Conservation (phyloP, 2,113 vertebrate genomes). For the Bucco capensis region DNA sequence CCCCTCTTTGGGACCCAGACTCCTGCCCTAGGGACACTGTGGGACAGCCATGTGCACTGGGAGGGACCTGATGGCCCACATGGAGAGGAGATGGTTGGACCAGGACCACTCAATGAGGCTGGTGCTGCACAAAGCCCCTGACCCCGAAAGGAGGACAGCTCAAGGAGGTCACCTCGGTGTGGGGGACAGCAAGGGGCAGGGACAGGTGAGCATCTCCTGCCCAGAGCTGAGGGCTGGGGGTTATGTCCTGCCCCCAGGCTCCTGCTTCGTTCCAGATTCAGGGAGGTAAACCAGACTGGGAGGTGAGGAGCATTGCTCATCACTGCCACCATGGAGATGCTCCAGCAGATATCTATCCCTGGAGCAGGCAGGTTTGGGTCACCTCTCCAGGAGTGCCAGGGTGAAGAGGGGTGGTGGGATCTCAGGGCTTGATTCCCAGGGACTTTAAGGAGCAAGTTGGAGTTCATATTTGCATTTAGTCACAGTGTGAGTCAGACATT, state of each 20-base stretch:
- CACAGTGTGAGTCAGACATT: slow-evolving; percentile 71
- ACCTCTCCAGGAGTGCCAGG: accelerated
- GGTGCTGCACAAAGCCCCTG: background rate
- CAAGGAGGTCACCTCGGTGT: accelerated
- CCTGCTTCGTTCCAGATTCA: accelerated
- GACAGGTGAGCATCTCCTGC: accelerated
- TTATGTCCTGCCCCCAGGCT: background rate
- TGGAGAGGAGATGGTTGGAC: background rate
- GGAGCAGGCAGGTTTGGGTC: accelerated
- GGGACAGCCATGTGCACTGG: background rate
- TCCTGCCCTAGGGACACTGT: accelerated
- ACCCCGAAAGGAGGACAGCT: background rate
- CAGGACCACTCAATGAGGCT: accelerated
- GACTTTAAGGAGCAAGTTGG: background rate
- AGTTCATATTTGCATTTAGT: slow-evolving; percentile 67
- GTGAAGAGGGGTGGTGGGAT: accelerated
- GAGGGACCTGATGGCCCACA: accelerated
- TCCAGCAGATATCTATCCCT: accelerated
- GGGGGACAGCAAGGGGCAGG: background rate
- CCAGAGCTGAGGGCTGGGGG: accelerated
- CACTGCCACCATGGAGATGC: accelerated
- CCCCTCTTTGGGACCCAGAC: background rate
- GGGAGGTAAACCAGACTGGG: accelerated
- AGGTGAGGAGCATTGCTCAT: accelerated
- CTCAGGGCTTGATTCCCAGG: background rate